These are phyloP conservation scores for Drosophila planitibia DNA, from an alignment of 2,888 invertebrate species.

Conservation along the genomic window DNA sequence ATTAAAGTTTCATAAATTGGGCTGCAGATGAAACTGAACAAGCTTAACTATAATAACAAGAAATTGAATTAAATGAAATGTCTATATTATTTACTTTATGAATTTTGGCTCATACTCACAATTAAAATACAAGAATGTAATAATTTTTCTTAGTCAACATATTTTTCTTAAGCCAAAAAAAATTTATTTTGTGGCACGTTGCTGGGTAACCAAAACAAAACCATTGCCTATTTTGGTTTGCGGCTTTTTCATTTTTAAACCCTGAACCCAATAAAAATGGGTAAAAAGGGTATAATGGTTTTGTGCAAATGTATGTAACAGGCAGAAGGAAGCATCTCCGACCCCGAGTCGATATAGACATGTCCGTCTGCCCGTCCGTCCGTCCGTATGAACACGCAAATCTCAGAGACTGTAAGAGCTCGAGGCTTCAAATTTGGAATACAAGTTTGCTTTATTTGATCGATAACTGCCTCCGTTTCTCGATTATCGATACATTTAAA, in stretches of 20 bases:
- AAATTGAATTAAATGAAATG: not conserved
- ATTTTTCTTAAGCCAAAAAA: not conserved
- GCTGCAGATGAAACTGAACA: not conserved
- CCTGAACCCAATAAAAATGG: no score
- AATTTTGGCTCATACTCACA: not conserved
- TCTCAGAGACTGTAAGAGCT: no score
- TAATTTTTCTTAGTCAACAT: conserved; percentile 5
- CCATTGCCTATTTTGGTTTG: conserved; percentile 7
- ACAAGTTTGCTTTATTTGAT: no score
- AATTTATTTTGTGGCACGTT: conserved; percentile 9
- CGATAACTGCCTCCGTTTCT: no score
- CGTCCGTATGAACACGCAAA: no score
- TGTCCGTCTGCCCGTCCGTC: no score
- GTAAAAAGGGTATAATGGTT: no score
- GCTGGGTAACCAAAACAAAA: conserved; percentile 29
- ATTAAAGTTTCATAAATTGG: not conserved
- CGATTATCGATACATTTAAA: no score
- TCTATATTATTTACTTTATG: not conserved
- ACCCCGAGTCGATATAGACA: no score
- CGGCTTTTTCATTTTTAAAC: not conserved
- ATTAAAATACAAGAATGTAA: not conserved
- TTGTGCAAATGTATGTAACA: no score
- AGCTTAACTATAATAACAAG: not conserved
- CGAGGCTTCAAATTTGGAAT: no score
- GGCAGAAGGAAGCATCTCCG: no score